A percentile compares a stretch with the other conserved stretches of the same genome.
These are phyloP conservation scores for Takifugu ocellatus DNA, from an alignment of 2,797 vertebrate species.

Conservation along the genomic window DNA sequence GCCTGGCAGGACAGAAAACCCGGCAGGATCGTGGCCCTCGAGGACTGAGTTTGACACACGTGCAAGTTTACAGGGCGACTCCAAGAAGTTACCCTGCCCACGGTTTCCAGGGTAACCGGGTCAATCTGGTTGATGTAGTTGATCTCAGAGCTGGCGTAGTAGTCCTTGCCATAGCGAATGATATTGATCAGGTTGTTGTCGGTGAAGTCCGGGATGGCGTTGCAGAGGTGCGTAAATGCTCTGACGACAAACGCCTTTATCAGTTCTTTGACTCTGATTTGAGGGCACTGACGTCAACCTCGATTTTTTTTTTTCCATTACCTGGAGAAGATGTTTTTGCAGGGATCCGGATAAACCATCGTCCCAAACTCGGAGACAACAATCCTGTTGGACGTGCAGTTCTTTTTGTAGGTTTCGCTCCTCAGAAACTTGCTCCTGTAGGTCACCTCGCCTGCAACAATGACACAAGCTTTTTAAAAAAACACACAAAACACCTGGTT, in stretches of 20 bases:
- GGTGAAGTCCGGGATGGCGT: slow-evolving; percentile 89
- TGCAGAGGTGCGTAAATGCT: slow-evolving; percentile 83
- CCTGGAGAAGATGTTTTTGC: slow-evolving; percentile 94
- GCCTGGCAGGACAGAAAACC: too few species aligned
- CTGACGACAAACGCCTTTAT: slow-evolving; percentile 55
- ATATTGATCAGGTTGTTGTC: slow-evolving; percentile 97
- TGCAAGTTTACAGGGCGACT: not conserved
- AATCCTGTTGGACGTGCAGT: slow-evolving; percentile 83
- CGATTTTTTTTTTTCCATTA: slow-evolving; percentile 45
- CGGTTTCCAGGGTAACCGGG: slow-evolving; percentile 82
- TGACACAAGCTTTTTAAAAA: not conserved
- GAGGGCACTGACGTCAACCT: too few species aligned
- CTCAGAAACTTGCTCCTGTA: slow-evolving; percentile 90
- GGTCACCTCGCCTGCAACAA: slow-evolving; percentile 82
- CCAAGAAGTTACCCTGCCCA: slow-evolving; percentile 77
- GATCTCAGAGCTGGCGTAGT: slow-evolving; percentile 88
- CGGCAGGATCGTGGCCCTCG: too few species aligned
- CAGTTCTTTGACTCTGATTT: too few species aligned
- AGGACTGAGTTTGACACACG: too few species aligned
- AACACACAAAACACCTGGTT: not conserved
- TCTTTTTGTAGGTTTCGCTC: slow-evolving; percentile 85
- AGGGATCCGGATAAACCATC: slow-evolving; percentile 92
- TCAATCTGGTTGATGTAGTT: slow-evolving; percentile 91
- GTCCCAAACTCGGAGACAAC: slow-evolving; percentile 95
- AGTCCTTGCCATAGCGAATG: slow-evolving; percentile 85